Evolutionary conservation across 1,140 invertebrate species (phyloP).

Genomic region (Hyposmocoma kahamanoa): DNA sequence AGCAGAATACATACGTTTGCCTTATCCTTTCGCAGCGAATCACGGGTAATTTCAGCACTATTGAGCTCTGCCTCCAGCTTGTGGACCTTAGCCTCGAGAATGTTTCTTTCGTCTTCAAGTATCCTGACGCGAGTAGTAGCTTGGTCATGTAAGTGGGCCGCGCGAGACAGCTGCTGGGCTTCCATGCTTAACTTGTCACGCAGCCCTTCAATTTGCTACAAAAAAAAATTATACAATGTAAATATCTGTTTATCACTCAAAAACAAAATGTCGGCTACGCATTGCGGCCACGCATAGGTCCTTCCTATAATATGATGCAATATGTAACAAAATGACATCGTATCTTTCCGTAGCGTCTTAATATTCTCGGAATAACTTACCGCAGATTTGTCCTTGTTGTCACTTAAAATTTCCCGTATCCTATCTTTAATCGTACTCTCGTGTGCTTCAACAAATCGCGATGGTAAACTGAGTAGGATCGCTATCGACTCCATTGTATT

Average conservation of each 20-base stretch:
- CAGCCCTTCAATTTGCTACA: conserved; percentile 80
- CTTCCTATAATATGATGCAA: no score
- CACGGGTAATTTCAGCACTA: conserved; percentile 76
- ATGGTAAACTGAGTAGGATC: conserved; percentile 79
- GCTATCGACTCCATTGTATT: conserved; percentile 80
- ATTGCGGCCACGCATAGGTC: no score
- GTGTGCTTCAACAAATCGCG: conserved; percentile 82
- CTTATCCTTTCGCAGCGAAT: conserved; percentile 81
- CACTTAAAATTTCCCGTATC: conserved; percentile 81
- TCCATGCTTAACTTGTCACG: conserved; percentile 80
- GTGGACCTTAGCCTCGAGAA: conserved; percentile 79
- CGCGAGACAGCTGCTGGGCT: conserved; percentile 76
- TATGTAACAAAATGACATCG: no score
- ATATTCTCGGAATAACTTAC: conserved; percentile 73
- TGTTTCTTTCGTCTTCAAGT: conserved; percentile 81
- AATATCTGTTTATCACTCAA: no score
- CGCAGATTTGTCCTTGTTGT: conserved; percentile 83
- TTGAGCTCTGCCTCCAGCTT: conserved; percentile 83
- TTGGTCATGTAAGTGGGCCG: conserved; percentile 78
- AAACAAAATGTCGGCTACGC: no score
- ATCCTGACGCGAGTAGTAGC: conserved; percentile 76
- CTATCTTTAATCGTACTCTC: conserved; percentile 85
- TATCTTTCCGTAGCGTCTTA: no score
- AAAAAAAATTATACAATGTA: no score
- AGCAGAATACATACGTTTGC: conserved; percentile 69